These are phyloP conservation scores for Chaenocephalus aceratus DNA, from an alignment of 2,113 vertebrate genomes.

Conservation along the genomic window DNA sequence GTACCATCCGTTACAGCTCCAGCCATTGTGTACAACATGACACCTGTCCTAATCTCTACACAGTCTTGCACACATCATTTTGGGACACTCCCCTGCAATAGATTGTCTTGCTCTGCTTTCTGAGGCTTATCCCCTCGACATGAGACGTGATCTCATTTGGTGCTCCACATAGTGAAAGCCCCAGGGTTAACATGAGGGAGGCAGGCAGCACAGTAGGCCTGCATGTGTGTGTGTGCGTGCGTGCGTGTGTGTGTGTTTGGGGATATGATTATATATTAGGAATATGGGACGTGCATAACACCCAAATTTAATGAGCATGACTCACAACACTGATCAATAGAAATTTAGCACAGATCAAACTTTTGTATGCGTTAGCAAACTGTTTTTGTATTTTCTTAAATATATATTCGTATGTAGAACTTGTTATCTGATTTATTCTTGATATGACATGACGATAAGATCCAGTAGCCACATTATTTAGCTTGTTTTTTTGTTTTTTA, in stretches of 20 bases:
- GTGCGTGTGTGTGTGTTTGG: constrained; percentile 21
- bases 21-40: no score
- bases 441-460: not conserved
- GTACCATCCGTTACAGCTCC: not conserved
- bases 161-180: constrained; percentile 71
- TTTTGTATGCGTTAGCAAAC: constrained; percentile 1
- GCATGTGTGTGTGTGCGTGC: constrained; percentile 36
- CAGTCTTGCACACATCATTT: constrained; percentile 3
- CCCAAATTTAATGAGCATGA: constrained; percentile 45
- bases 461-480: not conserved
- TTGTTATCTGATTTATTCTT: not conserved
- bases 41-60: not conserved
- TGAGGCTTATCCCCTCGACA: constrained; percentile 58
- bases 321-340: constrained; percentile 36
- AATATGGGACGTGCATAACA: constrained; percentile 56
- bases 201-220: constrained; percentile 43
- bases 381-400: not conserved
- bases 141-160: constrained; percentile 75
- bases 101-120: constrained; percentile 27
- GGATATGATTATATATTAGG: constrained; percentile 69
- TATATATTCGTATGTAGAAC: not conserved
- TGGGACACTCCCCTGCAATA: not conserved
- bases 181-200: constrained; percentile 61
- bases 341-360: constrained; percentile 36
- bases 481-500: not conserved